Evolutionary conservation across 2,888 invertebrate species (phyloP).

Genomic region (Lithophane leautieri): DNA sequence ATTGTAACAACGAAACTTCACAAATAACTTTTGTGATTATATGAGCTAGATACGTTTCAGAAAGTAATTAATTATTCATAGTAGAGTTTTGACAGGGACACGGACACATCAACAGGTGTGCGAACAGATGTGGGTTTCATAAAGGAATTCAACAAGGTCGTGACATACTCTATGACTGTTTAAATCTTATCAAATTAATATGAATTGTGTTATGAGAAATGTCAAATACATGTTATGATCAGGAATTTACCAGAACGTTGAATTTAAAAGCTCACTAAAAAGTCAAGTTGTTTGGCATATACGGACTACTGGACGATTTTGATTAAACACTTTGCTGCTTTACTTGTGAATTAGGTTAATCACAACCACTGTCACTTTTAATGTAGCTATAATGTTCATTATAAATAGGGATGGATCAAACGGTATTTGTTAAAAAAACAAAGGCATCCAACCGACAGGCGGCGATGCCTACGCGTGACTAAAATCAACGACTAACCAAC

Average conservation of each 20-base stretch:
- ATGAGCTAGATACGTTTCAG: constrained; percentile 26
- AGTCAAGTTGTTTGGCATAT: constrained; percentile 13
- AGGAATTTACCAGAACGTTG: background rate
- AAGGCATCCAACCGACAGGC: constrained; percentile 79
- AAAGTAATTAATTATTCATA: constrained; percentile 2
- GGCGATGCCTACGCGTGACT: constrained; percentile 85
- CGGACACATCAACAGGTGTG: constrained; percentile 74
- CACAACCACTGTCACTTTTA: constrained; percentile 54
- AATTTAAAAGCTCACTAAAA: constrained; percentile 16
- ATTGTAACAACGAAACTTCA: constrained; percentile 9
- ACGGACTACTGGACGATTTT: constrained; percentile 18
- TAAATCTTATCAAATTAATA: constrained; percentile 39
- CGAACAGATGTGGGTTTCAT: constrained; percentile 71
- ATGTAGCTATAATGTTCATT: constrained; percentile 18
- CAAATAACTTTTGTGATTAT: constrained; percentile 9
- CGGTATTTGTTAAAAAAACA: constrained; percentile 68
- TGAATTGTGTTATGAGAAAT: constrained; percentile 30
- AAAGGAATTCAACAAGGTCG: constrained; percentile 63
- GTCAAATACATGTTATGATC: constrained; percentile 18
- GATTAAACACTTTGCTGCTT: constrained; percentile 24
- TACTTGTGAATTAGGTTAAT: constrained; percentile 28
- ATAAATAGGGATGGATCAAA: constrained; percentile 34
- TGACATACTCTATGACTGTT: constrained; percentile 45
- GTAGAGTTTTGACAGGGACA: constrained; percentile 7
- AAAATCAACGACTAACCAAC: constrained; percentile 77